Base-by-base conservation (phyloP, 2,113 vertebrate species). In the Tonatia bakeri region DNA sequence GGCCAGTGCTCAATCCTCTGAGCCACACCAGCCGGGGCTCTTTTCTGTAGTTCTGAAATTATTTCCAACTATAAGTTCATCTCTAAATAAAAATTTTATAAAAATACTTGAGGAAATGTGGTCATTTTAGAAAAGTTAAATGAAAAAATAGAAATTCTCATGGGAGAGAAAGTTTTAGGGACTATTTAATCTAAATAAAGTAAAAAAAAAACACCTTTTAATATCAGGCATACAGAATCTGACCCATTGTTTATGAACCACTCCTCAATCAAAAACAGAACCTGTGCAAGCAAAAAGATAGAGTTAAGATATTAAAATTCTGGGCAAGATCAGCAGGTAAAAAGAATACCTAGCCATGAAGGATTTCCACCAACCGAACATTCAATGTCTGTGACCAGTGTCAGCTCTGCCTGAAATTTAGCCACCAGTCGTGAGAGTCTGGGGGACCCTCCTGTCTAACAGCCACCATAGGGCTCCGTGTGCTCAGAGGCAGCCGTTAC, bases 371-470 rank as follows among this genome's bases (percentile, higher is more conserved):
- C 22, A 65, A 0, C 13, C 5, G 17, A 26, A 3, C 5, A 15
- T 3, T 1, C 5, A 33, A 54, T 12, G 11, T 31, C 20, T 1
- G 3, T 19, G n/a, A 79, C n/a, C 45, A 38, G 38, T 4, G 52
- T 16, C 64, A 12, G 1, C 12, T 61, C 19, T n/a, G n/a, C 24
- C 10, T 4, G 19, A 54, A 28, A 26, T 38, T 0, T 0, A 15
- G 9, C 43, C 69, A 43, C 59, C 1, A 8, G 28, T 17, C 20
- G 1, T 24, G 7, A 47, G 31, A 3, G 12, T 28, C 10, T 7
- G 50, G 14, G 5, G 59, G 20, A 8, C 56, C 56, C 8, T 26
- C 3, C 43, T 15, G 3, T 40, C 52, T 38, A 36, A 47, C 13
- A 73, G 17, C 1, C 33, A 9, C 6, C 20, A 1, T 1, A 33